These are phyloP conservation scores for Drosophila koepferae DNA, from an alignment of 2,888 invertebrate genomes.

Conservation along the genomic window DNA sequence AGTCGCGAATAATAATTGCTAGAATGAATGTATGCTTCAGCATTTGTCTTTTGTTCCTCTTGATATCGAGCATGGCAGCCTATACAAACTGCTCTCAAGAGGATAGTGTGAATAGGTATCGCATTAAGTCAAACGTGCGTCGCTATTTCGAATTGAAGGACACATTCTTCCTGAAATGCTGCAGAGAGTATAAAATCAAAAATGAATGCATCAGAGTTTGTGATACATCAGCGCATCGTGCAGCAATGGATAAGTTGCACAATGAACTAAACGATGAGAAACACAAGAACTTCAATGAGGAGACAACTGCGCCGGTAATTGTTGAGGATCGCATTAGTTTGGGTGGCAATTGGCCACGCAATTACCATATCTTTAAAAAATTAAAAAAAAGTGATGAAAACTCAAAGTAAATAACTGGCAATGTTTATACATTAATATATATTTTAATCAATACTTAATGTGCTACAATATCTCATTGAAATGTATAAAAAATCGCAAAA, in stretches of 20 bases:
- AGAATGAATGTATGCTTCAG: neutral
- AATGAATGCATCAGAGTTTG: constrained; percentile 6
- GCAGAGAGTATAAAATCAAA: neutral
- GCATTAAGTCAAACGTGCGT: neutral
- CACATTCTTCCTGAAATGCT: constrained; percentile 1
- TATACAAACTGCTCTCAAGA: neutral
- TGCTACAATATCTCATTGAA: too few species aligned
- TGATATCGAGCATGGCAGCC: neutral
- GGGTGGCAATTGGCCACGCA: neutral
- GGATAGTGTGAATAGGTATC: neutral
- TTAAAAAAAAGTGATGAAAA: neutral
- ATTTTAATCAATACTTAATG: too few species aligned
- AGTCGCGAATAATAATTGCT: neutral
- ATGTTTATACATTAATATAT: too few species aligned
- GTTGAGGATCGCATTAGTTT: constrained; percentile 3
- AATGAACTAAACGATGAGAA: neutral
- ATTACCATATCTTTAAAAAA: neutral
- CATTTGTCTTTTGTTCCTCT: neutral
- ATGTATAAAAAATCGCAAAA: too few species aligned
- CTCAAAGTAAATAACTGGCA: neutral
- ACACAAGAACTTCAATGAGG: fast-evolving
- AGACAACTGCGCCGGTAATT: neutral
- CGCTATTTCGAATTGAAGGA: constrained; percentile 14
- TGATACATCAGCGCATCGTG: neutral
- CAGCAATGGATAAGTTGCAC: neutral